phyloP scores from a whole-genome alignment of 2,113 vertebrate genomes.

The Dryoscopus gambensis region DNA sequence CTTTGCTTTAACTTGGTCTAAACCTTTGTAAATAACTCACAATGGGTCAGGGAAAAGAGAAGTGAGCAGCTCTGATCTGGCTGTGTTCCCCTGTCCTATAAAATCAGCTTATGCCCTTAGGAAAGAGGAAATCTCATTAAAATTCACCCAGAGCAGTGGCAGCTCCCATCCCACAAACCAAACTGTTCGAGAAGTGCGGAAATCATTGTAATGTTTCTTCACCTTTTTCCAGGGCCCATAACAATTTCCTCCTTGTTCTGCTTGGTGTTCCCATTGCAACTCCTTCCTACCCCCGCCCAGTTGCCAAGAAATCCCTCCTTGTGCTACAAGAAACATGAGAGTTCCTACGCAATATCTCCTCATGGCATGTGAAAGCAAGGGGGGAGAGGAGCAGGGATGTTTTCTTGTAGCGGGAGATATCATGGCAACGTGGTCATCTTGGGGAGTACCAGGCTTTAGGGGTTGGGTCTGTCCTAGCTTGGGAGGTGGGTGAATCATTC shows the following conservation, averaged over 20 bases:
- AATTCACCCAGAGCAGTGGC: not conserved
- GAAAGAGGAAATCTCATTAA: not conserved
- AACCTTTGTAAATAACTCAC: constrained; percentile 28
- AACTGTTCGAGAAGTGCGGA: not conserved
- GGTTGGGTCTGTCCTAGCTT: not conserved
- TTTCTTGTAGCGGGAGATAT: not conserved
- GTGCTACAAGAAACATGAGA: not conserved
- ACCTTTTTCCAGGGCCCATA: not conserved
- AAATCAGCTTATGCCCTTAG: not conserved
- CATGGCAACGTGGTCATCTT: accelerated
- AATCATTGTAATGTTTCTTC: not conserved
- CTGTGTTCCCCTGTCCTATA: not conserved
- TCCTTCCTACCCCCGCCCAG: not conserved
- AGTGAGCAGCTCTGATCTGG: constrained; percentile 1
- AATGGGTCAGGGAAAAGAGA: not conserved
- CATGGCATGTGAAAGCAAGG: not conserved
- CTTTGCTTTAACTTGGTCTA: not conserved
- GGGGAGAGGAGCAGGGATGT: not conserved
- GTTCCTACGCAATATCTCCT: not conserved
- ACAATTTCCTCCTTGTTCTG: not conserved
- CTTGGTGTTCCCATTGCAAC: not conserved
- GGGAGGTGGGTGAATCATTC: not conserved
- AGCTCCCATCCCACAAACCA: not conserved
- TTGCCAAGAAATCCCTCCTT: not conserved
- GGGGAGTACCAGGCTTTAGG: not conserved